A percentile compares a stretch with the other conserved stretches of the same genome.
Conservation (phyloP, 2,888 invertebrate species). For the Cerastoderma edule region DNA sequence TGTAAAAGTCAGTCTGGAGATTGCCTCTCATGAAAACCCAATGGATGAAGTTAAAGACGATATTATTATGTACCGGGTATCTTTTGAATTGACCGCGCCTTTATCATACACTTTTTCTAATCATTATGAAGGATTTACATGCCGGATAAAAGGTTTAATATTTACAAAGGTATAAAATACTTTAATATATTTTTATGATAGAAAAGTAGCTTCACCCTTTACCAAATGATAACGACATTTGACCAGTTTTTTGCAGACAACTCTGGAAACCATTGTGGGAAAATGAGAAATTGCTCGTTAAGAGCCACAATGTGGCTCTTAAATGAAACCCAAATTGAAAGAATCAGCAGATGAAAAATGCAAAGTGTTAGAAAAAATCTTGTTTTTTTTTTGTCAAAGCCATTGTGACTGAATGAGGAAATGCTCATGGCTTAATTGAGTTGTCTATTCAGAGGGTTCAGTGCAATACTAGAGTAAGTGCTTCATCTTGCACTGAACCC, state of each 20-base stretch:
- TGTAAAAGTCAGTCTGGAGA: neutral
- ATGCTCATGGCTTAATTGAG: too few relatives aligned
- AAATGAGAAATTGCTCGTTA: too few relatives aligned
- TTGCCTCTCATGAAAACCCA: neutral
- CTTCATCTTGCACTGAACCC: too few relatives aligned
- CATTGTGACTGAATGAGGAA: too few relatives aligned
- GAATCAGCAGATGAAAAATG: too few relatives aligned
- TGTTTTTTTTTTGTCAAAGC: too few relatives aligned
- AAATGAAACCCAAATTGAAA: neutral
- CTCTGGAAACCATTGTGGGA: neutral
- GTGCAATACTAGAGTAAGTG: too few relatives aligned
- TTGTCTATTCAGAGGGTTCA: too few relatives aligned
- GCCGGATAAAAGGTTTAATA: neutral
- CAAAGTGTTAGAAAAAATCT: too few relatives aligned
- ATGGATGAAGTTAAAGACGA: neutral
- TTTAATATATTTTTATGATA: neutral
- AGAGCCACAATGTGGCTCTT: neutral
- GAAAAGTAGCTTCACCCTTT: neutral
- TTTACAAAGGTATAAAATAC: neutral
- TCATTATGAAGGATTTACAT: neutral
- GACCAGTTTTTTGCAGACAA: neutral
- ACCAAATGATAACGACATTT: neutral
- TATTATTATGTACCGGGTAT: neutral
- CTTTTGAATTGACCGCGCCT: too few relatives aligned
- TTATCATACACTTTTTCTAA: neutral